Base-by-base conservation (phyloP, 2,888 invertebrate genomes). In the Stratiomys singularior region DNA sequence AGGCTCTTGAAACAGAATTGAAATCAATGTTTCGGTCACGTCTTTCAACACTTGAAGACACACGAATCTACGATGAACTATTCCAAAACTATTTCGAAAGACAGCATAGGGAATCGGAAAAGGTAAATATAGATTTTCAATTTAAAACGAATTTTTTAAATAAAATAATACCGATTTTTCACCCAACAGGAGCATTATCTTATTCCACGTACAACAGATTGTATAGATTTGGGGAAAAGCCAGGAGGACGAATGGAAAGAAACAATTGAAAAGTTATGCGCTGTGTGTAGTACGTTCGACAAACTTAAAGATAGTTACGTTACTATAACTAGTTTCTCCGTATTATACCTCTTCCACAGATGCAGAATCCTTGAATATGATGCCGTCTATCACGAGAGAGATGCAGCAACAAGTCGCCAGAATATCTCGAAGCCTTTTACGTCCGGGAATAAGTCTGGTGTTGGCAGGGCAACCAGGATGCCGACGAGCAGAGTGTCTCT, bases 401-500 rank as follows among this genome's bases (percentile, higher is more conserved):
- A 87, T 95, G 1, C 85, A 93, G 13, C 88, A 91, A 69, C 87
- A 92, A 81, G 90, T 92, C 58, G 89, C 93, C 0, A 88, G 89
- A 80, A 88, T 93, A 60, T 91, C 93, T 79, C 89, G 93, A 79
- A 89, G 90, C 0, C 84, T 94, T 47, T 89, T 91, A 9, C 86
- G 88, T 76, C 88, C 90, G 3, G 89, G 90, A 76, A 83, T 83
- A 0, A 85, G 87, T 79, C 60, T 88, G 77, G 80, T 87, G 18
- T 66, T 87, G 80, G 91, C 93, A 81, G 96, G 96, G 0, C 89
- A 92, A 81, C 91, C 94, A 37, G 98, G 97, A 60, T 91, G 91
- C 69, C 96, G 97, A 0, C 90, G 97, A 47, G 90, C 94, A 82
- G 93, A 94, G 13, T 93, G 96, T 0, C 90, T 96, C 0, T 91